Percentiles rank a stretch among this genome's conserved stretches.
Conservation (phyloP, 1,140 invertebrate species). For the Theocolax elegans region DNA sequence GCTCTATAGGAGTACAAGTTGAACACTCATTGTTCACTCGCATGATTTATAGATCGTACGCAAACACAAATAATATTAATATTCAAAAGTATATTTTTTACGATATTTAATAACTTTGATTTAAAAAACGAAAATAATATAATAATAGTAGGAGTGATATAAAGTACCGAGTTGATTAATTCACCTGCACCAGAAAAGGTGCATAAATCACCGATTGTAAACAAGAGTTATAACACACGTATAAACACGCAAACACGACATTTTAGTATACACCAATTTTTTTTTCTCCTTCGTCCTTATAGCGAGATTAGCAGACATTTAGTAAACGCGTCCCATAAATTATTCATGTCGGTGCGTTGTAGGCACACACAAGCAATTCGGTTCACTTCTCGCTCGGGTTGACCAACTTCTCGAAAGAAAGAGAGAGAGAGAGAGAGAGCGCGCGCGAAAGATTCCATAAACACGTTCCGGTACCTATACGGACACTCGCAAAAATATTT, state of each 20-base stretch:
- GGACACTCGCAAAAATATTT: too few relatives aligned
- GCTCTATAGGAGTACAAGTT: too few relatives aligned
- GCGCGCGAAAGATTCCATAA: too few relatives aligned
- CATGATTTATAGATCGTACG: too few relatives aligned
- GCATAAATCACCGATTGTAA: slow-evolving; percentile 10
- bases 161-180: neutral
- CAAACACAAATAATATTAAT: too few relatives aligned
- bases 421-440: too few relatives aligned
- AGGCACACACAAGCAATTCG: neutral
- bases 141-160: too few relatives aligned
- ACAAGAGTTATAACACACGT: neutral
- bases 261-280: neutral
- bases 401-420: neutral
- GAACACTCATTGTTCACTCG: too few relatives aligned
- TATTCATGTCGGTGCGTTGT: slow-evolving; percentile 16
- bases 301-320: slow-evolving; percentile 21
- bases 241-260: neutral
- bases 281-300: slow-evolving; percentile 3
- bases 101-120: too few relatives aligned
- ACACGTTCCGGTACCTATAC: too few relatives aligned
- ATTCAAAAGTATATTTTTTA: too few relatives aligned
- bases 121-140: too few relatives aligned
- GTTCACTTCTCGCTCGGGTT: neutral
- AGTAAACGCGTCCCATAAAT: slow-evolving; percentile 26
- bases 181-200: neutral